Conservation (phyloP, 2,888 invertebrate species). For the Meiosimyza decipiens region DNA sequence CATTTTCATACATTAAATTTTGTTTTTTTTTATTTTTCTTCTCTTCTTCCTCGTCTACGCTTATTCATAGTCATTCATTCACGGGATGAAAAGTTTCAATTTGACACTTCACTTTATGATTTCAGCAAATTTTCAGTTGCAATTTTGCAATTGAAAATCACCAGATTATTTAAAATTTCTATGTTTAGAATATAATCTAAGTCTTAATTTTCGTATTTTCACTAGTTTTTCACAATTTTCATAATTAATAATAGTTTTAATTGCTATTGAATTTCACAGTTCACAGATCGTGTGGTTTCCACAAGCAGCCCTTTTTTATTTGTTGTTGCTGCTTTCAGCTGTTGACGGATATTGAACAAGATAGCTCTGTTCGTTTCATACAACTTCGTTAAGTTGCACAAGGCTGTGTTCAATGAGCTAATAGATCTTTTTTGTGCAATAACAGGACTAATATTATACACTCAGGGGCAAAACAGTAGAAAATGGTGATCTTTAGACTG, state of each 20-base stretch:
- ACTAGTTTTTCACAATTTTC: neutral
- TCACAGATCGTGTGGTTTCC: conserved; percentile 1
- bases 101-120: conserved; percentile 2
- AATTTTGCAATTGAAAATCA: neutral
- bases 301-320: conserved; percentile 22
- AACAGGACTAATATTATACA: neutral
- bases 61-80: conserved; percentile 11
- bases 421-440: too few species aligned
- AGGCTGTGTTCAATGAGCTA: neutral
- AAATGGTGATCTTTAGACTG: too few species aligned
- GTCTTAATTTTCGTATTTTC: conserved; percentile 3
- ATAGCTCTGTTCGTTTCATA: neutral
- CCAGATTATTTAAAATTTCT: neutral
- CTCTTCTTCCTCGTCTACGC: conserved; percentile 3
- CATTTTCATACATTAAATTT: conserved; percentile 10
- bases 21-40: conserved; percentile 19
- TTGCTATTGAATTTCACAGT: conserved; percentile 13
- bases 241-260: neutral
- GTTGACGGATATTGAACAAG: conserved; percentile 18
- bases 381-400: neutral
- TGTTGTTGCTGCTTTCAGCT: conserved; percentile 6
- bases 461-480: neutral
- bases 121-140: neutral
- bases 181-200: neutral
- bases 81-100: neutral